phyloP scores from a whole-genome alignment of 1,140 invertebrate species.

The Drosophila lacertosa region DNA sequence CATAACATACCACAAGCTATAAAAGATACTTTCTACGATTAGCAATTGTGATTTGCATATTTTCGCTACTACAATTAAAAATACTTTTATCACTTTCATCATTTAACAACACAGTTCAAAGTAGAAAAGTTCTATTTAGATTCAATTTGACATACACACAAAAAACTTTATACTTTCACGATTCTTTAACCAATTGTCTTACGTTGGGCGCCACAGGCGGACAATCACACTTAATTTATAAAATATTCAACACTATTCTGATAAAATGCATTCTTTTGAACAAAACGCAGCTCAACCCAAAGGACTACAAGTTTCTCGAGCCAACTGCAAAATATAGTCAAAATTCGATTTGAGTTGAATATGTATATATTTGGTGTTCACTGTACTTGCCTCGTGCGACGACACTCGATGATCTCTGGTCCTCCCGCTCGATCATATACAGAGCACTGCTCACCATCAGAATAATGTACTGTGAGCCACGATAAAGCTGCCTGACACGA shows the following conservation, averaged over 20 bases:
- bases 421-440: conserved; percentile 20
- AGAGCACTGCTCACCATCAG: conserved; percentile 28
- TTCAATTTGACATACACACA: neutral
- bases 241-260: neutral
- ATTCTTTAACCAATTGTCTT: neutral
- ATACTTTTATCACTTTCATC: neutral
- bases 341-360: neutral
- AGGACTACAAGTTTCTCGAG: conserved; percentile 12
- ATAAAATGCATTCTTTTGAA: neutral
- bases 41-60: too few species aligned
- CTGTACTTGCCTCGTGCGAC: neutral
- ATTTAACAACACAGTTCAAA: neutral
- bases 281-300: neutral
- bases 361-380: neutral
- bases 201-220: neutral
- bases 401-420: neutral
- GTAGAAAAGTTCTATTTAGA: neutral
- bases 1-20: neutral
- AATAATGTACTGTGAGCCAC: conserved; percentile 14
- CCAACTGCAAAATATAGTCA: neutral
- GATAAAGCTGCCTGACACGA: neutral
- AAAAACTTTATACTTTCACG: too few species aligned
- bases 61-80: too few species aligned
- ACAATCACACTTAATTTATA: neutral
- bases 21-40: neutral